phyloP scores from a whole-genome alignment of 2,888 invertebrate genomes.

The Plagiodera versicolora region DNA sequence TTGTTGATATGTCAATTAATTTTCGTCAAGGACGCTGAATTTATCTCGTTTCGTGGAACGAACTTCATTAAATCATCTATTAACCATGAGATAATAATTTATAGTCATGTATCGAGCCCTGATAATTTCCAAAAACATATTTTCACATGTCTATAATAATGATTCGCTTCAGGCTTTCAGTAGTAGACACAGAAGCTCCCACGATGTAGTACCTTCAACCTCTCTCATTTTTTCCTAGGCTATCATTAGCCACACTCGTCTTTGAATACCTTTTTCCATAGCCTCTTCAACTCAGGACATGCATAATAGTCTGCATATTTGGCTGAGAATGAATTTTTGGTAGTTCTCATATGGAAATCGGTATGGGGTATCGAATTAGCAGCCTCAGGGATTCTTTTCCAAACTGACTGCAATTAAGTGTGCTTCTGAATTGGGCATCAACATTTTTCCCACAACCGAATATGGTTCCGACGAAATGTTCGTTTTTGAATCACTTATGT shows the following conservation, averaged over 20 bases:
- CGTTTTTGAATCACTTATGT: neutral
- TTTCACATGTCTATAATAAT: neutral
- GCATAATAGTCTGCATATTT: slow-evolving; percentile 9
- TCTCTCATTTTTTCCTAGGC: slow-evolving; percentile 2
- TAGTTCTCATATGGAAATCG: slow-evolving; percentile 7
- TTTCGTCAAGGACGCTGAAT: neutral
- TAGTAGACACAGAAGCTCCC: slow-evolving; percentile 9
- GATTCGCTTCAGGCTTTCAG: neutral
- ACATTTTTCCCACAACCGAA: neutral
- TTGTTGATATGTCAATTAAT: neutral
- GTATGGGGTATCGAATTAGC: neutral
- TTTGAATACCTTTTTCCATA: neutral
- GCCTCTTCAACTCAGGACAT: neutral
- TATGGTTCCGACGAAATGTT: neutral
- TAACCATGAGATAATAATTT: neutral
- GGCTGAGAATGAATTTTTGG: neutral
- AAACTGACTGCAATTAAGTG: neutral
- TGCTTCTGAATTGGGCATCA: neutral
- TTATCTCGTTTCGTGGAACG: neutral
- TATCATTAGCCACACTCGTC: slow-evolving; percentile 8
- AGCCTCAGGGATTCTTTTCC: neutral
- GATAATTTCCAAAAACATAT: neutral
- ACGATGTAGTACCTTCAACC: slow-evolving; percentile 9
- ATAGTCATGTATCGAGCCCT: neutral
- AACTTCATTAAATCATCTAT: neutral